Conservation (phyloP, 2,113 vertebrate species). For the Diadophis punctatus region DNA sequence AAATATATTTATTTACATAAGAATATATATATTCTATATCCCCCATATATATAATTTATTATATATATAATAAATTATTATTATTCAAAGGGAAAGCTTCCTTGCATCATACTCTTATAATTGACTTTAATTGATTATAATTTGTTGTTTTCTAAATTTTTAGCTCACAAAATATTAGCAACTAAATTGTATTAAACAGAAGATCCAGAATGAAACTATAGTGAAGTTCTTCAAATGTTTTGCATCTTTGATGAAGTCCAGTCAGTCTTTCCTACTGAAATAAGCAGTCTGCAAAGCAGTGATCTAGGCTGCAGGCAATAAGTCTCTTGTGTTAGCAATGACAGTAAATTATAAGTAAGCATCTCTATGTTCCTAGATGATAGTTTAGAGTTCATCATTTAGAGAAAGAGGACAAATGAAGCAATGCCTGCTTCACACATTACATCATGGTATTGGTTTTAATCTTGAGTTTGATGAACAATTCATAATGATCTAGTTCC, state of each 20-base stretch:
- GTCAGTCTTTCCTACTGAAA: neutral
- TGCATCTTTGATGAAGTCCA: neutral
- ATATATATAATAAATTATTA: no score
- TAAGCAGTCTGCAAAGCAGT: neutral
- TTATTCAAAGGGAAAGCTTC: neutral
- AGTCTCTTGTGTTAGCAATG: neutral
- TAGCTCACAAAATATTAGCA: neutral
- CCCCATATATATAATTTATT: no score
- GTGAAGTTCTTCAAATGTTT: neutral
- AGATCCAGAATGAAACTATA: neutral
- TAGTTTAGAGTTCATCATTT: neutral
- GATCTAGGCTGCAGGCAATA: neutral
- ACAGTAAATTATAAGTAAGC: neutral
- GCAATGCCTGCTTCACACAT: neutral
- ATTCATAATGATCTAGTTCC: neutral
- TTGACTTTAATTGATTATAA: neutral
- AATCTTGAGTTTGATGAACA: neutral
- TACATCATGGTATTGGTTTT: neutral
- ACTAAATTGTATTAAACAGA: neutral
- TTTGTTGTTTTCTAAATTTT: neutral
- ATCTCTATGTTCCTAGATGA: neutral
- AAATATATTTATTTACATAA: no score
- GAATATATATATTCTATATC: no score
- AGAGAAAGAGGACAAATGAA: neutral
- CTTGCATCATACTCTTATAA: neutral